These are phyloP conservation scores for Himalopsyche phryganea DNA, from an alignment of 1,140 invertebrate species.

Conservation along the genomic window DNA sequence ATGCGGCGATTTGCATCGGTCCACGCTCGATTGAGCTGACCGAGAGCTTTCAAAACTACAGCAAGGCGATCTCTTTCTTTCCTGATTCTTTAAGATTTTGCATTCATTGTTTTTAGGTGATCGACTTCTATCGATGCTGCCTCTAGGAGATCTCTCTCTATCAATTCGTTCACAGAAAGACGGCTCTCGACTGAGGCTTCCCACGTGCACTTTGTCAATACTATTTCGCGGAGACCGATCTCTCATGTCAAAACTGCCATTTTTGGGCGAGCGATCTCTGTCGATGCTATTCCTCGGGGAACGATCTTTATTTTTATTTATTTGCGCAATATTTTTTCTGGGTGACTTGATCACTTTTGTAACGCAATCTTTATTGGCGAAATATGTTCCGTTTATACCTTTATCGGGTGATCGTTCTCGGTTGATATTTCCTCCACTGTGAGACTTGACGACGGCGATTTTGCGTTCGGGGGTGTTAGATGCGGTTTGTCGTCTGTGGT, in stretches of 20 bases:
- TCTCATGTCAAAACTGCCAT: slow-evolving; percentile 38
- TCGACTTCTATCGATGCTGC: slow-evolving; percentile 41
- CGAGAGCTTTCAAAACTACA: slow-evolving; percentile 47
- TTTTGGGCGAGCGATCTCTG: slow-evolving; percentile 42
- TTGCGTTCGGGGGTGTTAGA: slow-evolving; percentile 40
- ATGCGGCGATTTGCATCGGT: slow-evolving; percentile 45
- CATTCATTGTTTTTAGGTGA: slow-evolving; percentile 36
- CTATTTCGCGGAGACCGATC: slow-evolving; percentile 38
- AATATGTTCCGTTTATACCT: slow-evolving; percentile 39
- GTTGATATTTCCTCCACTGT: slow-evolving; percentile 48
- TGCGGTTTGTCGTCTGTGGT: slow-evolving; percentile 37
- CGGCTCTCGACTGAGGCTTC: slow-evolving; percentile 37
- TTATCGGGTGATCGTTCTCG: slow-evolving; percentile 45
- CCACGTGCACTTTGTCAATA: slow-evolving; percentile 7
- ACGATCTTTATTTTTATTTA: slow-evolving; percentile 35
- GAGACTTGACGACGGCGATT: slow-evolving; percentile 48
- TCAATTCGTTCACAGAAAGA: slow-evolving; percentile 35
- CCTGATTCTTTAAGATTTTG: slow-evolving; percentile 15
- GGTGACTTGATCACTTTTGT: slow-evolving; percentile 55
- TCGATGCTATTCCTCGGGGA: slow-evolving; percentile 28
- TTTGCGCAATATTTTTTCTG: slow-evolving; percentile 48
- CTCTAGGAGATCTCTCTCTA: slow-evolving; percentile 41
- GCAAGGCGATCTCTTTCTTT: slow-evolving; percentile 41
- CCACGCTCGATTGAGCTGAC: slow-evolving; percentile 45
- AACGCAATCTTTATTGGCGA: slow-evolving; percentile 45